Conservation (phyloP, 2,113 vertebrate genomes). For the Alexandromys fortis region DNA sequence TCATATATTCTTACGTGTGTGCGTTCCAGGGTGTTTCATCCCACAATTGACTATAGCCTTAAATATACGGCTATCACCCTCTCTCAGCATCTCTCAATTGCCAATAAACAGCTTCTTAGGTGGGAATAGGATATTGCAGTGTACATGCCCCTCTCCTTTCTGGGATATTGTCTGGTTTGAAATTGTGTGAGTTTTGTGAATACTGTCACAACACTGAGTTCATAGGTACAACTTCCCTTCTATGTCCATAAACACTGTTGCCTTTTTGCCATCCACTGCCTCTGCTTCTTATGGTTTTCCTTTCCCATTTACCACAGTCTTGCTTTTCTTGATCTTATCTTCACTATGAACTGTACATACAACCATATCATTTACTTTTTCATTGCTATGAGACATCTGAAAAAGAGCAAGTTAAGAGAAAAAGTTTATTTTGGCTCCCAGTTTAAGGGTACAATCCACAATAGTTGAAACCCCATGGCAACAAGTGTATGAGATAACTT, state of each 20-base stretch:
- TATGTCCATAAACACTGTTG: not conserved
- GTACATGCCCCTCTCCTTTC: rapidly evolving
- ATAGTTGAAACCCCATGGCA: not conserved
- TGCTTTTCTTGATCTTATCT: not conserved
- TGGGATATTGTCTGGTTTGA: not conserved
- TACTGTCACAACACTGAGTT: not conserved
- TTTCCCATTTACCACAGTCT: not conserved
- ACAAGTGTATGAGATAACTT: not conserved
- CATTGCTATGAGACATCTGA: not conserved
- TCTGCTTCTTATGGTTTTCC: not conserved
- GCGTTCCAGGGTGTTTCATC: not conserved
- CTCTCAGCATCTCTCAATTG: not conserved
- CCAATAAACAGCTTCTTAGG: not conserved
- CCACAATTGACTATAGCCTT: not conserved
- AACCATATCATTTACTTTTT: not conserved
- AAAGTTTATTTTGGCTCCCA: not conserved
- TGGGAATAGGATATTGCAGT: not conserved
- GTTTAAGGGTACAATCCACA: not conserved
- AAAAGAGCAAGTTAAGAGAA: not conserved
- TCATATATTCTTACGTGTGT: not conserved
- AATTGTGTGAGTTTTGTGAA: not conserved
- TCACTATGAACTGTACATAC: not conserved
- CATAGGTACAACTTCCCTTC: not conserved
- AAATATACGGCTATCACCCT: not conserved
- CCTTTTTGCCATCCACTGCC: not conserved